Evolutionary conservation across 2,797 vertebrate species (phyloP), one percentile per base, ranked within the genome.

Genomic region (Moxostoma hubbsi): DNA sequence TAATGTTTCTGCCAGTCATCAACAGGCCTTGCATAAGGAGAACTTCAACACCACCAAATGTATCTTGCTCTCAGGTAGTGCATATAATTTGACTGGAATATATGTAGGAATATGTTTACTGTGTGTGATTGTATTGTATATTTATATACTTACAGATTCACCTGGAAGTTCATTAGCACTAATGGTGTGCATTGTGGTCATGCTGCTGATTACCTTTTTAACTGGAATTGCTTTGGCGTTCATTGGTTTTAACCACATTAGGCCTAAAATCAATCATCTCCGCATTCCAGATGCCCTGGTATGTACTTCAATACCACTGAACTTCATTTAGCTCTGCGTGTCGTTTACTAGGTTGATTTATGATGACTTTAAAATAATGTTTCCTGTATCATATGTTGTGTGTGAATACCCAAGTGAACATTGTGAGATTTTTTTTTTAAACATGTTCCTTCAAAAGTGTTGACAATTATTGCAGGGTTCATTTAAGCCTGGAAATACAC

Each of bases 241-340:
- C 16, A 13, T 51, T 6, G 72, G 61, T 57, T 65, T 71, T 70
- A 24, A 9, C 36, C 61, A 79, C 13, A 18, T 68, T 2, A 81
- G n/a, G 49, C 45, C 45, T 43, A 66, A 16, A 58, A 58, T 13
- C 8, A 59, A 55, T 1, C 12, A 65, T 11, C 13, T 11, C 16
- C 1, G 1, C 43, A 36, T 50, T 50, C 87, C 87, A 13, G n/a
- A 24, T 9, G 4, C 43, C 5, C 81, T 87, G 88, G 88, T 89
- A 83, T 51, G 83, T 83, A 2, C 4, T 6, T 47, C 2, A 55
- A 57, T 47, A 63, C 46, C 6, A 15, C 46, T 13, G 0, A 24
- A 24, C 24, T 46, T 46, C 7, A 45, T 58, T 45, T 2, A 49
- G 13, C 12, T 51, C 57, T 1, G 11, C 6, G 6, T 46, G 24